Base-by-base conservation (phyloP, 2,888 invertebrate species). In the Maniola hyperantus region DNA sequence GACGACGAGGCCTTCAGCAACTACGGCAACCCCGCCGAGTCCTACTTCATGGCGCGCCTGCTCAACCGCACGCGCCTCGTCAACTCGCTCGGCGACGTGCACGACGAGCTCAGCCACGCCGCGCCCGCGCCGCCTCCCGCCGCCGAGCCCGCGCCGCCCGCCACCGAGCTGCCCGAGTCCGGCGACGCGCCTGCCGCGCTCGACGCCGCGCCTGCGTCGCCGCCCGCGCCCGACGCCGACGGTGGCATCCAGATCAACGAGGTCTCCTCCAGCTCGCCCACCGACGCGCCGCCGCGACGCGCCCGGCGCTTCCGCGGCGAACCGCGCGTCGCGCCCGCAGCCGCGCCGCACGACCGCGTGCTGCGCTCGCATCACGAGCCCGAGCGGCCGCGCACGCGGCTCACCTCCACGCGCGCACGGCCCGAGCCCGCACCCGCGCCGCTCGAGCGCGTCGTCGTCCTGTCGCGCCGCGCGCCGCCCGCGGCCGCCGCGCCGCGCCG, bases 211-310 rank as follows among this genome's bases (percentile, higher is more conserved):
- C 67, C 68, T 66, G 74, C 53, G 65, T 73, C 57, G 69, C 69
- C 71, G 2, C 26, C 26, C 26, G 26, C 26, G 34, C 68, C 36
- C 50, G 75, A 72, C 65, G 83, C 84, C 66, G 86, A 87, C 69
- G 92, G 91, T 71, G 85, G 91, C 44, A 94, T 95, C 53, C 95
- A 95, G 83, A 95, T 95, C 72, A 93, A 95, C 81, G 95, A 95
- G 81, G 94, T 95, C 18, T 95, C 95, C 0, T 95, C 95, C 0
- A 94, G 94, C 74, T 94, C 94, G 53, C 91, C 93, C 8, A 90
- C 91, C n/a, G 89, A 91, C 51, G 85, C 77, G 0, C 86, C 91
- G 53, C 79, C 83, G 8, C 76, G 83, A 5, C 85, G 88, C 61
- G 86, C 83, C 0, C 80, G 89, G 0, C 80, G 83, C 0, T 74